A percentile compares a stretch with the other conserved stretches of the same genome.
These are phyloP conservation scores for Vanessa atalanta DNA, from an alignment of 1,140 invertebrate genomes.

Conservation along the genomic window DNA sequence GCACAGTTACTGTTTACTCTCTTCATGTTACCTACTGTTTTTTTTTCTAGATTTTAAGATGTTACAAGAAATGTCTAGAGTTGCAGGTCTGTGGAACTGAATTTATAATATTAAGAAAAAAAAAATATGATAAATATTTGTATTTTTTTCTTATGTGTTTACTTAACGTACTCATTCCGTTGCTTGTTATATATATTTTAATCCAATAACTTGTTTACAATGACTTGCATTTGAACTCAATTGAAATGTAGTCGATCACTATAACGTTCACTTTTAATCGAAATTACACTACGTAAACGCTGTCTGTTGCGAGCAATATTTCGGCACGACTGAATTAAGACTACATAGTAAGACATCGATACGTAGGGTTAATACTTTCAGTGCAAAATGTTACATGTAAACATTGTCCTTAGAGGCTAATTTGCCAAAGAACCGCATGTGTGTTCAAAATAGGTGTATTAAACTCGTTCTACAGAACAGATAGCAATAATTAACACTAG, in stretches of 20 bases:
- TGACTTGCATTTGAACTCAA: not conserved
- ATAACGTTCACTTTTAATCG: constrained; percentile 37
- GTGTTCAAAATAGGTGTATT: constrained; percentile 44
- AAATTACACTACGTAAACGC: constrained; percentile 37
- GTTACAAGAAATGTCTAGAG: too few species aligned
- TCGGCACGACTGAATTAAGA: constrained; percentile 61
- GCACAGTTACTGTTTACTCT: too few species aligned
- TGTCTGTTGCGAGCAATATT: constrained; percentile 53
- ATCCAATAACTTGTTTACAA: too few species aligned
- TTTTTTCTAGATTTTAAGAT: too few species aligned
- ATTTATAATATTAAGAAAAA: too few species aligned
- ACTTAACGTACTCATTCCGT: too few species aligned
- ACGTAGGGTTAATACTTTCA: not conserved
- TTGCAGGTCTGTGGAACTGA: too few species aligned
- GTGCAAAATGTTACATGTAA: constrained; percentile 21
- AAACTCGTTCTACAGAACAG: constrained; percentile 65
- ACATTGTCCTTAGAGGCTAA: constrained; percentile 40
- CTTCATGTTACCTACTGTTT: too few species aligned
- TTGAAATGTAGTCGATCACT: constrained; percentile 18
- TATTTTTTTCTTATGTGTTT: too few species aligned
- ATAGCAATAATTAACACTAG: constrained; percentile 61
- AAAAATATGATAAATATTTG: too few species aligned
- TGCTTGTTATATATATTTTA: too few species aligned
- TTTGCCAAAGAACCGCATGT: constrained; percentile 48
- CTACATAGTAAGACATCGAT: constrained; percentile 51